Percentiles rank a stretch among this genome's conserved stretches.
phyloP scores from a whole-genome alignment of 2,888 invertebrate genomes.

The Embidobia sp. region DNA sequence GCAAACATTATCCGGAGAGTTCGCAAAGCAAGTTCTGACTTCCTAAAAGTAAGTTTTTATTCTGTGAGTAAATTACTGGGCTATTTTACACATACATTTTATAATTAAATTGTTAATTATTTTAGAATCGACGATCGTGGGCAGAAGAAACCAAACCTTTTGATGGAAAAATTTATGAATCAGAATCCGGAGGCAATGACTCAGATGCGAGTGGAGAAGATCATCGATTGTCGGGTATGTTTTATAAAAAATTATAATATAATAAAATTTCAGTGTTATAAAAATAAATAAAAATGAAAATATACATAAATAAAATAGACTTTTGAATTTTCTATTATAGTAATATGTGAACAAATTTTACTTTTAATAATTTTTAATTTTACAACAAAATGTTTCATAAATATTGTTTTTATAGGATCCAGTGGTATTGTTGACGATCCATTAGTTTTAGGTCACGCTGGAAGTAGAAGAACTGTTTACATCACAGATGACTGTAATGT shows the following conservation, averaged over 20 bases:
- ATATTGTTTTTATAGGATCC: conserved; percentile 66
- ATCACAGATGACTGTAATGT: conserved; percentile 82
- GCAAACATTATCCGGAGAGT: conserved; percentile 93
- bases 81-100: too few relatives aligned
- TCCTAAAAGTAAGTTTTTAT: conserved; percentile 89
- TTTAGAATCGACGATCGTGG: conserved; percentile 84
- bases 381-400: too few relatives aligned
- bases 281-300: too few relatives aligned
- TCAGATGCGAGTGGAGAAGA: conserved; percentile 87
- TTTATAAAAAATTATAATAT: background rate
- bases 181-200: conserved; percentile 87
- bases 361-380: too few relatives aligned
- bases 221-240: conserved; percentile 68
- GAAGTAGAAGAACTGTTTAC: conserved; percentile 92
- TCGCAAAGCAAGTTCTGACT: conserved; percentile 92
- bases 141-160: conserved; percentile 84
- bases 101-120: conserved; percentile 4
- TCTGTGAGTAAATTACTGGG: background rate
- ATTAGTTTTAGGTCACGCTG: conserved; percentile 89
- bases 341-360: too few relatives aligned
- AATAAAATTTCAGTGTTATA: too few relatives aligned
- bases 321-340: too few relatives aligned
- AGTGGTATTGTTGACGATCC: conserved; percentile 81
- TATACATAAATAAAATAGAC: too few relatives aligned
- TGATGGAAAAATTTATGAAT: conserved; percentile 79